These are phyloP conservation scores for Leptobrachium ailaonicum DNA, from an alignment of 2,113 vertebrate genomes.

Conservation along the genomic window DNA sequence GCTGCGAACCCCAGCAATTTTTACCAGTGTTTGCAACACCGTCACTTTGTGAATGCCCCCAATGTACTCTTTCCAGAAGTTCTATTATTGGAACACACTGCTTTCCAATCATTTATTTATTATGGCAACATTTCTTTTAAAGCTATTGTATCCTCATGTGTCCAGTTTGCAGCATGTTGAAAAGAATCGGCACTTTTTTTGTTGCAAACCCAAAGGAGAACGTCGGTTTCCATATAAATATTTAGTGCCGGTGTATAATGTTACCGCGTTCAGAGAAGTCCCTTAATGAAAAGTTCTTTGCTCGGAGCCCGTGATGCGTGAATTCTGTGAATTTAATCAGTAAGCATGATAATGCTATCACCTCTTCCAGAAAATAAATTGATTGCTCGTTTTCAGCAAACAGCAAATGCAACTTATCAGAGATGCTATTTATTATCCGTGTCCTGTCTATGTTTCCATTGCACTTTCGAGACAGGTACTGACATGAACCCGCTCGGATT, in stretches of 20 bases:
- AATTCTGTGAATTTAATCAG: conserved; percentile 24
- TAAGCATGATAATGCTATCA: conserved; percentile 19
- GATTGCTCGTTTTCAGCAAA: conserved; percentile 31
- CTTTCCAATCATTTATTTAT: too few species aligned
- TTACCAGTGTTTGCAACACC: too few species aligned
- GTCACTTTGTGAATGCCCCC: too few species aligned
- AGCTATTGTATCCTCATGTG: too few species aligned
- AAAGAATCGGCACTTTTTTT: too few species aligned
- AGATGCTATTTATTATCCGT: conserved; percentile 19
- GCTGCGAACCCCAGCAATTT: too few species aligned
- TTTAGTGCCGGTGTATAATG: not conserved
- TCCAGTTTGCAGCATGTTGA: too few species aligned
- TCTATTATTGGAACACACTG: too few species aligned
- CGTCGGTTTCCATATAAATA: not conserved
- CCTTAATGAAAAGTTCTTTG: not conserved
- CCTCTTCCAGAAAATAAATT: conserved; percentile 18
- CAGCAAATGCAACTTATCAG: conserved; percentile 20
- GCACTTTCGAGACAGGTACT: conserved; percentile 21
- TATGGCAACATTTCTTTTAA: too few species aligned
- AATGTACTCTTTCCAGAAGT: too few species aligned
- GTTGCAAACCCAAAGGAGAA: too few species aligned
- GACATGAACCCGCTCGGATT: not conserved
- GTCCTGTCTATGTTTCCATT: conserved; percentile 27
- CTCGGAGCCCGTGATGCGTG: not conserved
- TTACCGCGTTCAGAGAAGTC: not conserved